Conservation (phyloP, 2,888 invertebrate species). For the Cyclophora punctaria region DNA sequence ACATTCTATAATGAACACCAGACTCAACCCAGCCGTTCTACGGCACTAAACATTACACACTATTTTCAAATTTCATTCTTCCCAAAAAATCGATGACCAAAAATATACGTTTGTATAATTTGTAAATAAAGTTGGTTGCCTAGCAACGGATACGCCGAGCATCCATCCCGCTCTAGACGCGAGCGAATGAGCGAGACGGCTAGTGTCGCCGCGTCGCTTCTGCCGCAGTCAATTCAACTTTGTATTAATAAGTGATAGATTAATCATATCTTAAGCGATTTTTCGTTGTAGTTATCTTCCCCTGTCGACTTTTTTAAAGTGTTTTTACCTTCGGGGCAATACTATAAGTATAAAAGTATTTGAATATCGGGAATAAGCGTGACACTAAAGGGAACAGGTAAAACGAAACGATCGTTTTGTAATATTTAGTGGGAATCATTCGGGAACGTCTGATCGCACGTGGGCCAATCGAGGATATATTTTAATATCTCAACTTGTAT, state of each 20-base stretch:
- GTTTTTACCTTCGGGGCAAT: constrained; percentile 21
- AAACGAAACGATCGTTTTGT: constrained; percentile 38
- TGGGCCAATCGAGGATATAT: constrained; percentile 64
- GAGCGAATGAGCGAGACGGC: not conserved
- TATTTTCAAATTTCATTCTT: constrained; percentile 43
- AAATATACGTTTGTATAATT: constrained; percentile 43
- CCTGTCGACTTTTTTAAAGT: constrained; percentile 37
- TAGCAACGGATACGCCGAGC: constrained; percentile 34
- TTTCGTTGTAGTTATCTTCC: constrained; percentile 46
- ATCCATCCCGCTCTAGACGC: constrained; percentile 4
- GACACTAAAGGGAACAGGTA: constrained; percentile 41
- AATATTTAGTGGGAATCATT: constrained; percentile 40
- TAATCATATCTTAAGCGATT: constrained; percentile 69
- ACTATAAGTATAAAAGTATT: constrained; percentile 1
- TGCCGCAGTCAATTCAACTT: constrained; percentile 15
- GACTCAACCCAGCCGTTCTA: too few species aligned
- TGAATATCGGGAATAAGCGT: constrained; percentile 29
- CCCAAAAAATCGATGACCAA: constrained; percentile 66
- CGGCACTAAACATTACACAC: constrained; percentile 3
- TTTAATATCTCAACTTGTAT: constrained; percentile 53
- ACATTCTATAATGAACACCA: not conserved
- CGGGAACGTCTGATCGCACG: constrained; percentile 45
- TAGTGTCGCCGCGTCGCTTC: constrained; percentile 1
- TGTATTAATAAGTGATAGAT: constrained; percentile 50
- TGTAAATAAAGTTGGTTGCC: constrained; percentile 50